phyloP scores from a whole-genome alignment of 2,888 invertebrate genomes.

The Chydorus sphaericus region DNA sequence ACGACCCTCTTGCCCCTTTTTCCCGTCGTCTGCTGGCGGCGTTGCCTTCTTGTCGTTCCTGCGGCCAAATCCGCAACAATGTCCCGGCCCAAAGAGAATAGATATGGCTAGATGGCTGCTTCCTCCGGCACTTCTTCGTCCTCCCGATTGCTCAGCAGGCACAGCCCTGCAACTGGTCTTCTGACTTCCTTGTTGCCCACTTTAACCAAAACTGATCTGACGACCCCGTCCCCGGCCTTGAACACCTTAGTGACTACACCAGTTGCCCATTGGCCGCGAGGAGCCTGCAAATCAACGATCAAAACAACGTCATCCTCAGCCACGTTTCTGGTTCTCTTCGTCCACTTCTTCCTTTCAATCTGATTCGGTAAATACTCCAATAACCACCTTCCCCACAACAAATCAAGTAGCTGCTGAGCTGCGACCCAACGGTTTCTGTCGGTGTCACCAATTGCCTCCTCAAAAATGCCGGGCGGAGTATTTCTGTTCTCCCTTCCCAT shows the following conservation, averaged over 20 bases:
- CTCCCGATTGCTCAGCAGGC: background rate
- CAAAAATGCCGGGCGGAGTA: background rate
- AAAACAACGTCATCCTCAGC: background rate
- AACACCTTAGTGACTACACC: background rate
- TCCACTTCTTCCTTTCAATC: background rate
- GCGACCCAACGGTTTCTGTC: background rate
- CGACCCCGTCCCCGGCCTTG: background rate
- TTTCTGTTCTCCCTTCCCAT: background rate
- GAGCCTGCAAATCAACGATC: background rate
- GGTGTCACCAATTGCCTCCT: background rate
- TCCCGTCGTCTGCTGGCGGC: background rate
- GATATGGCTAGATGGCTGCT: too few relatives aligned
- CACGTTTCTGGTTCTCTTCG: background rate
- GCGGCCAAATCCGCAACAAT: background rate
- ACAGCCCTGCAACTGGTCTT: constrained; percentile 3
- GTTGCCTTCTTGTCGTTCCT: background rate
- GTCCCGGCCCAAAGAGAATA: background rate
- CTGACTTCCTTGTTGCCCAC: background rate
- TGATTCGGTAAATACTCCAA: background rate
- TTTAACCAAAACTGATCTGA: background rate
- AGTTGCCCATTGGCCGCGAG: background rate
- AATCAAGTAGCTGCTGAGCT: background rate
- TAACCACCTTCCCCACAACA: background rate
- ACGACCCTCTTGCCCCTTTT: too few relatives aligned
- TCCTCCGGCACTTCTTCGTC: too few relatives aligned